phyloP scores from a whole-genome alignment of 2,797 vertebrate genomes.

The Salarias fasciatus region DNA sequence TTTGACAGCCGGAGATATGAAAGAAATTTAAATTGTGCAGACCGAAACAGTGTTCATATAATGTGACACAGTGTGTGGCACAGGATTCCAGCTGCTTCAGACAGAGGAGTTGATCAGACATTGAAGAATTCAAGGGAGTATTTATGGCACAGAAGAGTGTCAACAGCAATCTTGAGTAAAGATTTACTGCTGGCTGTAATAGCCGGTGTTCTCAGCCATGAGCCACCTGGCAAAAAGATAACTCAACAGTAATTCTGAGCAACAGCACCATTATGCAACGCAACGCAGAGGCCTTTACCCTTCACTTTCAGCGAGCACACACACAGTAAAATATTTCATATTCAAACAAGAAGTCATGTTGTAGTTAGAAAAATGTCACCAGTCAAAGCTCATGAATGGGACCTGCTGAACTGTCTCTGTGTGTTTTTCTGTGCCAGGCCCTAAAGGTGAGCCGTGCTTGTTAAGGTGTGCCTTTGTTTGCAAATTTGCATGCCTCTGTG shows the following conservation, averaged over 20 bases:
- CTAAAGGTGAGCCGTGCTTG: slow-evolving; percentile 20
- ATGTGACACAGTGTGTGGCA: no score
- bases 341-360: slow-evolving; percentile 31
- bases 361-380: slow-evolving; percentile 16
- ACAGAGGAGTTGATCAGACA: slow-evolving; percentile 4
- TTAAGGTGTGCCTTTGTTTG: slow-evolving; percentile 62
- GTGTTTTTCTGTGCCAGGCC: slow-evolving; percentile 20
- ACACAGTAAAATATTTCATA: slow-evolving; percentile 7
- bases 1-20: no score
- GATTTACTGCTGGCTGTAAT: slow-evolving; percentile 19
- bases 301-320: neutral
- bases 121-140: slow-evolving; percentile 8
- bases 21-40: no score
- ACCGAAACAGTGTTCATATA: no score
- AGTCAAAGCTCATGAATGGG: slow-evolving; percentile 15
- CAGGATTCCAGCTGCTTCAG: neutral
- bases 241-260: slow-evolving; percentile 36
- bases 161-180: slow-evolving; percentile 1
- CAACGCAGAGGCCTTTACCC: slow-evolving; percentile 18
- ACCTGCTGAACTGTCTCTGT: slow-evolving; percentile 32
- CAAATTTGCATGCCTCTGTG: slow-evolving; percentile 42
- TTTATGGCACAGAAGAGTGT: slow-evolving; percentile 18
- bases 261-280: slow-evolving; percentile 39
- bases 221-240: slow-evolving; percentile 31
- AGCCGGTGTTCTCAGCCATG: slow-evolving; percentile 12